Evolutionary conservation across 2,888 invertebrate species (phyloP), one percentile per base, ranked within the genome.

Genomic region (Pseudolycoriella hygida): DNA sequence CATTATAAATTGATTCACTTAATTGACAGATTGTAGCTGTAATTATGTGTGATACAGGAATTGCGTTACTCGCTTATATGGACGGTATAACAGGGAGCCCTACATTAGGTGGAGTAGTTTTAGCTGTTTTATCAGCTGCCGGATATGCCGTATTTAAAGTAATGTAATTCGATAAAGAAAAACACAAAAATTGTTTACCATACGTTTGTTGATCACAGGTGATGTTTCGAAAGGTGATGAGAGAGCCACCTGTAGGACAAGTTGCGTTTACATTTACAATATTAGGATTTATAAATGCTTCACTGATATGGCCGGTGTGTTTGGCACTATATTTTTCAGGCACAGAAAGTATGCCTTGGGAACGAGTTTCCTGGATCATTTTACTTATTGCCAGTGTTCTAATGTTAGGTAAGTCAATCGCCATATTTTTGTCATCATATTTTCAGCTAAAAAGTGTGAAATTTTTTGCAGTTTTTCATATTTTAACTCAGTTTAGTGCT

Each of bases 61-160:
- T 92, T 52, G 92, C 93, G 2, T 70, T 93, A 46, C 70, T 93
- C 52, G 92, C 92, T 19, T 93, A 94, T 59, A 92, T 93, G 88
- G 92, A 93, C 59, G 92, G 92, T 43, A 89, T 90, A 54, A 88
- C 86, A 10, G 83, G 83, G 48, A 87, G 84, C 62, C 82, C 86
- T 6, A 90, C 90, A 1, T 71, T 92, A 40, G 89, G 88, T 6
- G 89, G 93, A 4, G 87, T 94, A 1, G 84, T 94, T 30, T 68
- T 92, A 42, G 87, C 93, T 31, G 83, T 89, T 5, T 79, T 88
- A 19, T 88, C 93, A 17, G 88, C 89, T 30, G 88, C 90, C 19
- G 87, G 88, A 41, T 89, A 90, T 52, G 93, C 93, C 45, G 87
- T 93, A 51, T 94, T 93, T 62, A 88, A 89, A 76, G 90, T 88